Evolutionary conservation across 1,140 invertebrate species (phyloP), one percentile per base, ranked within the genome.

Genomic region (Eciton burchellii): DNA sequence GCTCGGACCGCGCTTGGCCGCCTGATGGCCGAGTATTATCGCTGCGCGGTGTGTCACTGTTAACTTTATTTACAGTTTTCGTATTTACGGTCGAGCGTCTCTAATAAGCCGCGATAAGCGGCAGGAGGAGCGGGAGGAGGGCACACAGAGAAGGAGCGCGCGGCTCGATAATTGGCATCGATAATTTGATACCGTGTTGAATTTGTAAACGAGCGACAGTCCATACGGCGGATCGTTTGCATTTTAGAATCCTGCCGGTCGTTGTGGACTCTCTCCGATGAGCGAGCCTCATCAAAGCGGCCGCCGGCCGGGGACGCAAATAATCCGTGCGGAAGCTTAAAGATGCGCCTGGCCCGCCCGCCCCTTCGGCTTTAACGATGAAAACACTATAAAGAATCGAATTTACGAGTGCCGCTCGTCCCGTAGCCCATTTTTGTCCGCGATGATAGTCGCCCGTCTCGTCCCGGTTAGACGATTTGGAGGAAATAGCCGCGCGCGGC

Each of bases 331-430:
- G 11, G 21, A 35, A 82, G 29, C 26, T 60, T 74, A 57, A 84
- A 60, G 52, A 52, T 84, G 19, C 54, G 54, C 45, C 24, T n/a
- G 21, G 2, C 8, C 9, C n/a, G 62, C 14, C n/a, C 26, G 16
- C 14, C 14, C 41, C n/a, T 43, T 29, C 65, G 60, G 45, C 49
- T 81, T 83, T 88, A 86, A 89, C 77, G 84, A 82, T 83, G 87
- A 82, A 87, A 81, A 84, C 71, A 71, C 72, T 62, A 89, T 90
- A 90, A 90, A 90, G 73, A 90, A 87, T 84, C 59, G 77, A 90
- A 87, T 90, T 88, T 90, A 90, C 59, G 86, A 89, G 84, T 77
- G 35, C 57, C 59, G 26, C 21, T 56, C 62, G 68, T 47, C 54
- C 52, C 45, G 14, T 19, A 24, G 52, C 3, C 9, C 24, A 56